These are phyloP conservation scores for Oophaga sylvatica DNA, from an alignment of 2,797 vertebrate species.

Conservation along the genomic window DNA sequence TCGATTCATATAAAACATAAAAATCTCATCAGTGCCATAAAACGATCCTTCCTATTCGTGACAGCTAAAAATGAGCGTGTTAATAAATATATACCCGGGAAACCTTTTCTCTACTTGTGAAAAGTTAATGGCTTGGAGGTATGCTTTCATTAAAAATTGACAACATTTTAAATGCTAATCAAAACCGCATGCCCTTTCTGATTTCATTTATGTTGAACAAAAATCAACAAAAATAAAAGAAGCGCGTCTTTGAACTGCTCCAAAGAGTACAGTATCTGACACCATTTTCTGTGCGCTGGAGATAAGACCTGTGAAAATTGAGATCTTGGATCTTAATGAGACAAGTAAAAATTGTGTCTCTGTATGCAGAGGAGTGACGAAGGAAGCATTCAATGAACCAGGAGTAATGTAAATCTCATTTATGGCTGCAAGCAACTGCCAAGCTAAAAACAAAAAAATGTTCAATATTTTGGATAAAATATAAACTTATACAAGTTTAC, in stretches of 20 bases:
- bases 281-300: constrained; percentile 66
- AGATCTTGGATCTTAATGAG: constrained; percentile 61
- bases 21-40: not conserved
- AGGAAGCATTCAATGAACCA: not conserved
- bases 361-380: constrained; percentile 51
- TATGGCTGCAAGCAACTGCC: not conserved
- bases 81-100: constrained; percentile 12
- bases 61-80: not conserved
- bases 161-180: constrained; percentile 80
- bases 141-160: constrained; percentile 79
- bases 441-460: not conserved
- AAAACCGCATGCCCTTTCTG: constrained; percentile 75
- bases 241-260: constrained; percentile 69
- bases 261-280: constrained; percentile 65
- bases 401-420: not conserved
- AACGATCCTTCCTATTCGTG: not conserved
- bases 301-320: constrained; percentile 70
- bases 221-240: constrained; percentile 62
- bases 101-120: constrained; percentile 68
- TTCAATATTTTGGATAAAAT: not conserved
- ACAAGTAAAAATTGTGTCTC: constrained; percentile 54
- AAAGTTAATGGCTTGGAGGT: constrained; percentile 76
- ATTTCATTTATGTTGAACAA: constrained; percentile 67
- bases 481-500: not conserved
- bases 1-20: not conserved